Percentiles rank a stretch among this genome's conserved stretches.
Evolutionary conservation across 2,888 invertebrate species (phyloP).

Genomic region (Dryococelus australis): DNA sequence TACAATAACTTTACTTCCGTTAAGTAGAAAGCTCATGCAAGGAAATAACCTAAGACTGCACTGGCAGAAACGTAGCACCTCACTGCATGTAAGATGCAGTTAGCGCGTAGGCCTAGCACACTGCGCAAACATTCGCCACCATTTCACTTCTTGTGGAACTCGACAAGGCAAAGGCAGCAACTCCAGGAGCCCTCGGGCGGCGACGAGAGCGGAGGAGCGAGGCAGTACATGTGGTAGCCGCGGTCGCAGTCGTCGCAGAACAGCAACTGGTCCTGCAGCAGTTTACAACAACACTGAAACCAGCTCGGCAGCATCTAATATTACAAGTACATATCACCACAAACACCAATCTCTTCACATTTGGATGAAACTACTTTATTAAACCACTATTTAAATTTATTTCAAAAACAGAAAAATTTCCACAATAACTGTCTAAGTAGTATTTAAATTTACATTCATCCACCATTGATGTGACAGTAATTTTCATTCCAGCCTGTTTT

Average conservation of each 20-base stretch:
- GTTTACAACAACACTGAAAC: neutral
- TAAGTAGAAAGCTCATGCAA: neutral
- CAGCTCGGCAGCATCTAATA: too few relatives aligned
- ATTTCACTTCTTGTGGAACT: conserved; percentile 70
- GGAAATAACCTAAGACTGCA: neutral
- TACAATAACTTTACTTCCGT: neutral
- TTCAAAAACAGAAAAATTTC: too few relatives aligned
- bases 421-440: too few relatives aligned
- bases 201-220: conserved; percentile 90
- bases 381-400: too few relatives aligned
- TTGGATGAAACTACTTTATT: too few relatives aligned
- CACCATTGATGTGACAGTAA: too few relatives aligned
- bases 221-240: conserved; percentile 99
- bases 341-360: too few relatives aligned
- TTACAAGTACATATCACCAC: too few relatives aligned
- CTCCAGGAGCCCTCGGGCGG: conserved; percentile 98
- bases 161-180: conserved; percentile 85
- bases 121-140: neutral
- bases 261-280: conserved; percentile 87
- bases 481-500: too few relatives aligned
- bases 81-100: too few relatives aligned
- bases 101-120: neutral
- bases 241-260: conserved; percentile 99
- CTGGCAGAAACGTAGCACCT: too few relatives aligned
- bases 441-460: too few relatives aligned